phyloP scores from a whole-genome alignment of 2,797 vertebrate genomes.

The Enteromius afrohamiltoni region DNA sequence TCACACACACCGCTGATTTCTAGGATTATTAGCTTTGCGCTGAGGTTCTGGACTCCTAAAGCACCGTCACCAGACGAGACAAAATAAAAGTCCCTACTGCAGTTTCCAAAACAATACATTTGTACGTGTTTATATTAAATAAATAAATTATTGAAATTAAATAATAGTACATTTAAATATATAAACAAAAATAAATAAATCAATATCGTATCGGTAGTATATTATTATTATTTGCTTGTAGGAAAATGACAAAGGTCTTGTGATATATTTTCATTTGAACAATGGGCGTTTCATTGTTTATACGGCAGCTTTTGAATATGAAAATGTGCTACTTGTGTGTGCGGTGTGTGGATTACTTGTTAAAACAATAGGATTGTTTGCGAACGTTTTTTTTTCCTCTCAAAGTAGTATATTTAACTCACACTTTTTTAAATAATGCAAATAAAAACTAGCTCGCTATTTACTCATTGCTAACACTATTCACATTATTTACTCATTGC shows the following conservation, averaged over 20 bases:
- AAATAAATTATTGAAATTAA: neutral
- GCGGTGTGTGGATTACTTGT: neutral
- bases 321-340: neutral
- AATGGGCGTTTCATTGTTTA: conserved; percentile 35
- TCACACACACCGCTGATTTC: conserved; percentile 10
- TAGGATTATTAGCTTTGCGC: conserved; percentile 38
- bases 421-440: neutral
- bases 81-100: conserved; percentile 40
- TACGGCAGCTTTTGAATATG: neutral
- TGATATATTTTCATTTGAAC: neutral
- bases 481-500: neutral
- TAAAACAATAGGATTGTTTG: neutral
- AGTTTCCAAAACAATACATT: neutral
- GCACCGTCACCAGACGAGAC: conserved; percentile 23
- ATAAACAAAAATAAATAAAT: neutral
- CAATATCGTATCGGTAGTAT: too few species aligned
- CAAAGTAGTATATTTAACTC: neutral
- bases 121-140: neutral
- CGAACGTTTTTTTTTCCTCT: neutral
- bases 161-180: too few species aligned
- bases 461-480: neutral
- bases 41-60: neutral
- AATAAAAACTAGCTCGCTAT: neutral
- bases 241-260: neutral
- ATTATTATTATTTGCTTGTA: neutral